Percentiles rank a stretch among this genome's conserved stretches.
Conservation (phyloP, 2,888 invertebrate species). For the Agelastica alni region DNA sequence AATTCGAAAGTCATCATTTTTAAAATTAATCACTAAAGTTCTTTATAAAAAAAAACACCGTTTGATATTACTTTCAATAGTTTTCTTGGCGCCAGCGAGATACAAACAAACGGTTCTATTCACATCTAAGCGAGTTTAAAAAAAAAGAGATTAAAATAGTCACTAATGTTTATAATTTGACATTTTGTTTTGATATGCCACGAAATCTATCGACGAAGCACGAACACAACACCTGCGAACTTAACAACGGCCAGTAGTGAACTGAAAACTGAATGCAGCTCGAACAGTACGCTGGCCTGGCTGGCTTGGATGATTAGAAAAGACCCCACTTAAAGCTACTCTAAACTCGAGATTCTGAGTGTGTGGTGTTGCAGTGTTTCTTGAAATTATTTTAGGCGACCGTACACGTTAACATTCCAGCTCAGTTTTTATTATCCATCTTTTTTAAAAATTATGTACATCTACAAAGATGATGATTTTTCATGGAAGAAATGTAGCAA, state of each 20-base stretch:
- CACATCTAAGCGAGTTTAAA: too few relatives aligned
- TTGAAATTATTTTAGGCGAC: slow-evolving; percentile 4
- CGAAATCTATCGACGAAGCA: background rate
- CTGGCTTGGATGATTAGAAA: slow-evolving; percentile 12
- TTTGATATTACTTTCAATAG: too few relatives aligned
- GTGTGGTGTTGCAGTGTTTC: slow-evolving; percentile 14
- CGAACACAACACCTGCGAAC: background rate
- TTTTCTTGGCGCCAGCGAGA: too few relatives aligned
- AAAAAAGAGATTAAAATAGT: too few relatives aligned
- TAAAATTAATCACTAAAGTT: too few relatives aligned
- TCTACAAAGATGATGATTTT: too few relatives aligned
- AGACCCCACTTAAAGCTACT: slow-evolving; percentile 16
- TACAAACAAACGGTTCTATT: too few relatives aligned
- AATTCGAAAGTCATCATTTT: slow-evolving; percentile 16
- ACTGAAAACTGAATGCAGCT: background rate
- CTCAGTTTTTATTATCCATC: too few relatives aligned
- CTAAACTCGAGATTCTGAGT: slow-evolving; percentile 11
- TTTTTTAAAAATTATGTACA: too few relatives aligned
- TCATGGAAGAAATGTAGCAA: too few relatives aligned
- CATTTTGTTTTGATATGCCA: background rate
- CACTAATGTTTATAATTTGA: background rate
- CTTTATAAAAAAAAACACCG: too few relatives aligned
- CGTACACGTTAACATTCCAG: too few relatives aligned
- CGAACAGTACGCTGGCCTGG: background rate
- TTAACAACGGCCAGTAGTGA: background rate